Evolutionary conservation across 1,140 invertebrate species (phyloP).

Genomic region (Drosophila quadrilineata): DNA sequence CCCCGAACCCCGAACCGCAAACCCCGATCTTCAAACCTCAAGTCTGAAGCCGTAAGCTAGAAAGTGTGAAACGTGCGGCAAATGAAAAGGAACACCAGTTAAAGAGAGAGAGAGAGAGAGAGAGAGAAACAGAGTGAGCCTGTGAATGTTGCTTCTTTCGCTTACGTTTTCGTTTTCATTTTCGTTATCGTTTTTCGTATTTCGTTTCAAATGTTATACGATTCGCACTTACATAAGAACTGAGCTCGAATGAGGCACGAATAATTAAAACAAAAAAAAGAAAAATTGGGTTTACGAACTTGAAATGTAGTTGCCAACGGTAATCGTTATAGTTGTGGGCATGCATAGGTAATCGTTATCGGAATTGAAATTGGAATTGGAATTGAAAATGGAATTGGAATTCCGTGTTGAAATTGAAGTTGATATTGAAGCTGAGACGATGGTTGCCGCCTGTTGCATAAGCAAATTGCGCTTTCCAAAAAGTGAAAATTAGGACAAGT

Average conservation of each 20-base stretch:
- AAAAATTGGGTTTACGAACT: not conserved
- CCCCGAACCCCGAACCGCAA: too few species aligned
- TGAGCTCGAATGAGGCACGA: too few species aligned
- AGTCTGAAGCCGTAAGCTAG: conserved; percentile 38
- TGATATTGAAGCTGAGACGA: not conserved
- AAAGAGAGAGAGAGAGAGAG: not conserved
- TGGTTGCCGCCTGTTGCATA: conserved; percentile 27
- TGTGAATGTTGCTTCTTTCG: too few species aligned
- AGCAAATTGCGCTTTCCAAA: conserved; percentile 48
- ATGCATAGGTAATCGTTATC: not conserved
- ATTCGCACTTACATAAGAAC: conserved; percentile 7
- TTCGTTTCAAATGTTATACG: too few species aligned
- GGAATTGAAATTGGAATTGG: conserved; percentile 9
- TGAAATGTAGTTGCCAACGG: not conserved
- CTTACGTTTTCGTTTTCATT: too few species aligned
- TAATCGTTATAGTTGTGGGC: not conserved
- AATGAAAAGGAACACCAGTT: not conserved
- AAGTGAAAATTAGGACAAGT: conserved; percentile 58
- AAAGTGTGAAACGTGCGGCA: conserved; percentile 47
- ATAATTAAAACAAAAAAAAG: too few species aligned
- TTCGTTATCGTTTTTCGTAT: too few species aligned
- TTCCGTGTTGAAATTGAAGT: not conserved
- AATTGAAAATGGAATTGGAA: not conserved
- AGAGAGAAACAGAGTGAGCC: not conserved
- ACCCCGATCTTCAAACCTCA: too few species aligned